phyloP scores from a whole-genome alignment of 2,113 vertebrate species.

The Stigmatopora nigra region DNA sequence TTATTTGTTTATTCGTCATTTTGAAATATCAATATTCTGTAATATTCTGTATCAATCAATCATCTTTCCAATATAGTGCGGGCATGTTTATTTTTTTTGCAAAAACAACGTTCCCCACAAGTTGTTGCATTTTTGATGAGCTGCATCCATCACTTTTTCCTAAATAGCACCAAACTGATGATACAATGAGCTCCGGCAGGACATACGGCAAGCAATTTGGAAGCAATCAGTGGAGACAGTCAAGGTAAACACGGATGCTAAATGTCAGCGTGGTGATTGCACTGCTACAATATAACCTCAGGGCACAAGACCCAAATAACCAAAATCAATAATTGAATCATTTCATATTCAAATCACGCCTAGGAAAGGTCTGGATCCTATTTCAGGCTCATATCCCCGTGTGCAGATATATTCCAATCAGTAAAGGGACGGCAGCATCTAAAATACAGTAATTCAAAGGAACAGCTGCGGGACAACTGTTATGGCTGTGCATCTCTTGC shows the following conservation, averaged over 20 bases:
- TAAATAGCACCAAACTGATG: slow-evolving; percentile 36
- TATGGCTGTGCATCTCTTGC: neutral
- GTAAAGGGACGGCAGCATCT: slow-evolving; percentile 31
- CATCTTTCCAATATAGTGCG: slow-evolving; percentile 34
- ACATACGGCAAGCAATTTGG: slow-evolving; percentile 50
- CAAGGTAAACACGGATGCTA: slow-evolving; percentile 64
- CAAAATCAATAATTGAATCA: slow-evolving; percentile 69
- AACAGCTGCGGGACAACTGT: slow-evolving; percentile 21
- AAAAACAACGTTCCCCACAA: slow-evolving; percentile 20
- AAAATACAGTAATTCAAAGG: slow-evolving; percentile 42
- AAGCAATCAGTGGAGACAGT: slow-evolving; percentile 65
- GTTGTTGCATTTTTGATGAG: slow-evolving; percentile 61
- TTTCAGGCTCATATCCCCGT: slow-evolving; percentile 59
- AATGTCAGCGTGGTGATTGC: slow-evolving; percentile 66
- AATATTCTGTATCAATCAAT: slow-evolving; percentile 18
- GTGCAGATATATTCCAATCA: slow-evolving; percentile 60
- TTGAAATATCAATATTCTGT: slow-evolving; percentile 25
- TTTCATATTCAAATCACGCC: slow-evolving; percentile 68
- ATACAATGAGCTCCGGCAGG: slow-evolving; percentile 49
- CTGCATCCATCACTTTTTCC: slow-evolving; percentile 48
- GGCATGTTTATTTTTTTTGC: slow-evolving; percentile 34
- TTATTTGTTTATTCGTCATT: slow-evolving; percentile 17
- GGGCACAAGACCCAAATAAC: slow-evolving; percentile 57
- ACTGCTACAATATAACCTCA: slow-evolving; percentile 50
- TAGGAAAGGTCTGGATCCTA: slow-evolving; percentile 55